Base-by-base conservation (phyloP, 2,113 vertebrate genomes). In the Lonchura striata region DNA sequence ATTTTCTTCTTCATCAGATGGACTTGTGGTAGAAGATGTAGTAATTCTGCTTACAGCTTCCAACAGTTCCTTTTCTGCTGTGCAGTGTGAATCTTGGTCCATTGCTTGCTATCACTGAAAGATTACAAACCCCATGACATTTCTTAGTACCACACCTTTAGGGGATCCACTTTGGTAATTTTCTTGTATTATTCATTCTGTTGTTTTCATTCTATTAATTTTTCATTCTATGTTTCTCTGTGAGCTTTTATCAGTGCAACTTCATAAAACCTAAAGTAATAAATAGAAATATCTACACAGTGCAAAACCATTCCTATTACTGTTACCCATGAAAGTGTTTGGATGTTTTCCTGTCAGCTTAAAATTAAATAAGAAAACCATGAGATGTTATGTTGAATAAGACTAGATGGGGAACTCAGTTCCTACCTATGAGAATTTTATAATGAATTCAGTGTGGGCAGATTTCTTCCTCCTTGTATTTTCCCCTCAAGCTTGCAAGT, bases 41-140 rank as follows among this genome's bases (percentile, higher is more conserved):
- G 92, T 39, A 61, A 90, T 88, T 28, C 33, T 82, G 52, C 21
- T 78, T 44, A 46, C 74, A 61, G 59, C 69, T 86, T 97, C 92
- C 50, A 82, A 3, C 12, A 84, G 60, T 27, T 92, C 70, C 24
- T 24, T 46, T 72, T 82, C 88, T 76, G 64, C 83, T 49, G 61
- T 25, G 65, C 74, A 68, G 17, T 39, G 53, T 12, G 57, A 59
- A 27, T 57, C 94, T 54, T 66, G 66, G 37, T 96, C 97, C 97
- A 97, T 97, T 37, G 65, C 59, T 84, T 88, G 52, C 37, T 88
- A 13, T 19, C 39, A 16, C 41, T 88, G 91, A 85, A 94, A 80
- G n/a, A 64, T 49, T 50, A 81, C 35, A 91, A 85, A 82, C 27
- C 49, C 19, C 18, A 41, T 0, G 4, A 52, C 9, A 79, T 74